Percentiles rank a stretch among this genome's conserved stretches.
These are phyloP conservation scores for Xerus rutilus DNA, from an alignment of 2,797 vertebrate species.

Conservation along the genomic window DNA sequence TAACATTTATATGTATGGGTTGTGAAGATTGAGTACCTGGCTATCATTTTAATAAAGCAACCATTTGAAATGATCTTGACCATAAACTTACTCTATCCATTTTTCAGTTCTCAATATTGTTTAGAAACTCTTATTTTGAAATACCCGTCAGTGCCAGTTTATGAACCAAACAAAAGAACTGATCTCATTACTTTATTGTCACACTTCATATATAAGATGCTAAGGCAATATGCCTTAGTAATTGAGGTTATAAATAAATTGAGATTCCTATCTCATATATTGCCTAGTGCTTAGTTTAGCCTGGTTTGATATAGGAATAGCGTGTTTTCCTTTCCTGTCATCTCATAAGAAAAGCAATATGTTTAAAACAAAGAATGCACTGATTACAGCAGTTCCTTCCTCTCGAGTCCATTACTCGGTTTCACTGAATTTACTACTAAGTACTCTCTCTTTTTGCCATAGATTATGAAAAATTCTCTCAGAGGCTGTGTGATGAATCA, in stretches of 20 bases:
- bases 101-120: background rate
- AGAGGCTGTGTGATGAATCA: background rate
- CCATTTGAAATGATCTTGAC: constrained; percentile 6
- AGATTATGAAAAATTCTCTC: background rate
- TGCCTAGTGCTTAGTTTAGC: background rate
- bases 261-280: constrained; percentile 44
- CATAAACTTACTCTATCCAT: constrained; percentile 31
- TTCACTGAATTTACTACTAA: constrained; percentile 27
- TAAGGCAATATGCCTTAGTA: constrained; percentile 65
- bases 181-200: constrained; percentile 71
- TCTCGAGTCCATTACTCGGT: background rate
- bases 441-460: background rate
- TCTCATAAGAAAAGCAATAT: constrained; percentile 54
- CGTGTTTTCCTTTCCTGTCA: constrained; percentile 25
- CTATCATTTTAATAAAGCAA: background rate
- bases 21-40: background rate
- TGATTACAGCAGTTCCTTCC: background rate
- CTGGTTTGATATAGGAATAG: constrained; percentile 18
- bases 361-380: constrained; percentile 1
- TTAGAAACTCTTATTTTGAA: constrained; percentile 58
- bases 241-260: constrained; percentile 71
- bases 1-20: background rate
- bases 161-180: constrained; percentile 60
- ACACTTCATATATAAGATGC: constrained; percentile 60
- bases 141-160: constrained; percentile 69